Conservation (phyloP, 1,140 invertebrate genomes). For the Drosophila trapezifrons region DNA sequence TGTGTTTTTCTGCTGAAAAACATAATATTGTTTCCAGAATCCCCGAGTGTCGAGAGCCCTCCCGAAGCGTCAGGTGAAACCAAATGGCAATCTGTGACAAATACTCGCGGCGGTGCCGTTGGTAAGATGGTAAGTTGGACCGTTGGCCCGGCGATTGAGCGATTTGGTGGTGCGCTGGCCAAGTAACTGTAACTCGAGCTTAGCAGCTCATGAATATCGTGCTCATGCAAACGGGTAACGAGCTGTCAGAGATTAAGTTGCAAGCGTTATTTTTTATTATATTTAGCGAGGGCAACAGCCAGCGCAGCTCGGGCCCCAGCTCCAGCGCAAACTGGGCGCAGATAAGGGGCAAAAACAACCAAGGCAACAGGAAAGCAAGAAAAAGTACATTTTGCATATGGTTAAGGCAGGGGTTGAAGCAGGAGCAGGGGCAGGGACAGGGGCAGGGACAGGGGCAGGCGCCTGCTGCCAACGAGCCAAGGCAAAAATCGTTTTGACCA, state of each 20-base stretch:
- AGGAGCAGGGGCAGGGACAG: background rate
- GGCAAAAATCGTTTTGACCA: conserved; percentile 80
- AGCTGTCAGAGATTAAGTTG: conserved; percentile 83
- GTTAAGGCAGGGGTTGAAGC: conserved; percentile 45
- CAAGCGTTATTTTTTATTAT: conserved; percentile 83
- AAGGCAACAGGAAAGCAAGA: conserved; percentile 27
- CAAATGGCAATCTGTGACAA: conserved; percentile 48
- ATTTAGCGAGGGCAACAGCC: conserved; percentile 55
- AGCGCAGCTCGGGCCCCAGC: background rate
- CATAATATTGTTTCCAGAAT: background rate
- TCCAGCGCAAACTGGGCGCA: conserved; percentile 23
- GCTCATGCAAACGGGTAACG: conserved; percentile 83
- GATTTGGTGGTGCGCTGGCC: conserved; percentile 21
- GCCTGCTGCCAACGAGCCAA: conserved; percentile 37
- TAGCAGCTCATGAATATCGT: conserved; percentile 82
- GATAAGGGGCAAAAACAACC: conserved; percentile 64
- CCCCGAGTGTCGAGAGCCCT: background rate
- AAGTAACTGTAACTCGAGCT: conserved; percentile 77
- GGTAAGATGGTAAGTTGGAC: too few relatives aligned
- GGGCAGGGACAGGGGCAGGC: too few relatives aligned
- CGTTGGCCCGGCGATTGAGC: conserved; percentile 27
- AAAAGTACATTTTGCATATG: conserved; percentile 81
- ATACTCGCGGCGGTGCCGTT: conserved; percentile 21
- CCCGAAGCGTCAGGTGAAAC: conserved; percentile 56
- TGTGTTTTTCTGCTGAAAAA: background rate